Conservation (phyloP, 2,797 vertebrate species). For the Dendrocincla fuliginosa region DNA sequence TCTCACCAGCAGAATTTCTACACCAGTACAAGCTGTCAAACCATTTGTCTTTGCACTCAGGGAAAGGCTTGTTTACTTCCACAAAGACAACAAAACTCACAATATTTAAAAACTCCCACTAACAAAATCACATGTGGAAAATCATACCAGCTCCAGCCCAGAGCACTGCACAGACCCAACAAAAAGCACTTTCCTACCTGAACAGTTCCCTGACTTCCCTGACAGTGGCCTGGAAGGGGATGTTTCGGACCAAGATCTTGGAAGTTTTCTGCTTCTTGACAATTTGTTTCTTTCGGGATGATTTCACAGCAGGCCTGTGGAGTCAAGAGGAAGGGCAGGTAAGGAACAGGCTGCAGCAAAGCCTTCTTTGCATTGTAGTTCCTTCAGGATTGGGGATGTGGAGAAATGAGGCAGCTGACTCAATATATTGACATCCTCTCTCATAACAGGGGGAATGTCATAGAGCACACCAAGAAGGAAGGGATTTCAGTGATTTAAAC, state of each 20-base stretch:
- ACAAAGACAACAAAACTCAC: neutral
- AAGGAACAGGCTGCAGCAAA: accelerated
- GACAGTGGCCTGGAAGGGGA: slow-evolving; percentile 92
- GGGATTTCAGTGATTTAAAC: neutral
- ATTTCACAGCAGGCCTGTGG: slow-evolving; percentile 73
- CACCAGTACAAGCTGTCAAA: neutral
- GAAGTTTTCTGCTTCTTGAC: slow-evolving; percentile 88
- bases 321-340: neutral
- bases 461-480: neutral
- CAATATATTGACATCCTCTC: accelerated
- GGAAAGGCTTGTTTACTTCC: neutral
- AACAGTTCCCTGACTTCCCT: slow-evolving; percentile 93
- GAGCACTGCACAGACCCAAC: accelerated
- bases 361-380: accelerated
- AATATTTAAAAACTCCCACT: neutral
- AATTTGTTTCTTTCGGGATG: slow-evolving; percentile 83
- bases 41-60: neutral
- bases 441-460: neutral
- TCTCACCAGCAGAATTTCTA: neutral
- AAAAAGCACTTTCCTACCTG: slow-evolving; percentile 77
- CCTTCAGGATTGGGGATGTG: neutral
- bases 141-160: neutral
- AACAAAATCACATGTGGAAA: neutral
- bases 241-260: slow-evolving; percentile 95
- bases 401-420: neutral